Conservation (phyloP, 2,888 invertebrate species). For the Xestia rhomboidea region DNA sequence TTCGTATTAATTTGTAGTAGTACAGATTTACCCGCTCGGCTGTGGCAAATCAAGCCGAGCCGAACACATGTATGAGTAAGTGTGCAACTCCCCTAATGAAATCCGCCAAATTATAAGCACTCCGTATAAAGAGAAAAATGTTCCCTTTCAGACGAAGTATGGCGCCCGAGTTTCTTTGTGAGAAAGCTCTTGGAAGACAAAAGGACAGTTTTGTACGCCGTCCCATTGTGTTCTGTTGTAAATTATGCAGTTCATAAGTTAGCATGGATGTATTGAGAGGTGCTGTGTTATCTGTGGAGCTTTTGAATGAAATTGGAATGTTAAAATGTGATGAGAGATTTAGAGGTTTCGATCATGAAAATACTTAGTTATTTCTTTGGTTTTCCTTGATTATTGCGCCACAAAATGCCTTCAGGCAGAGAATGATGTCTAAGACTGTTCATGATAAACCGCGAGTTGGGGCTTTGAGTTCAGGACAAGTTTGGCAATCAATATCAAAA, state of each 20-base stretch:
- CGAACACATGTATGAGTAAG: slow-evolving; percentile 3
- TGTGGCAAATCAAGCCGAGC: background rate
- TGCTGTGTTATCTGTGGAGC: slow-evolving; percentile 1
- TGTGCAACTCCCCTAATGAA: slow-evolving; percentile 29
- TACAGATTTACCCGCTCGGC: background rate
- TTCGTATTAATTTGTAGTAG: too few relatives aligned
- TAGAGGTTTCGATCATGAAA: background rate
- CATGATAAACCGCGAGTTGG: background rate
- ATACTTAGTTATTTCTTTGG: background rate
- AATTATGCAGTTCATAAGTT: slow-evolving; percentile 71
- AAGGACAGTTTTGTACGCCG: slow-evolving; percentile 66
- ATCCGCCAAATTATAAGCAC: slow-evolving; percentile 68
- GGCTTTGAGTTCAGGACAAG: background rate
- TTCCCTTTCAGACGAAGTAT: slow-evolving; percentile 61
- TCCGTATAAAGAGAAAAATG: slow-evolving; percentile 65
- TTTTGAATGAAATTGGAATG: background rate
- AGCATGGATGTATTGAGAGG: slow-evolving; percentile 53
- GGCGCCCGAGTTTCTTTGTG: slow-evolving; percentile 68
- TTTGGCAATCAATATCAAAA: background rate
- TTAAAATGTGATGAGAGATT: background rate
- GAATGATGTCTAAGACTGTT: background rate
- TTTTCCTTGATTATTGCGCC: background rate
- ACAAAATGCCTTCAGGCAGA: too few relatives aligned
- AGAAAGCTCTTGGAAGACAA: slow-evolving; percentile 67
- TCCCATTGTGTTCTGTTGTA: slow-evolving; percentile 62